phyloP scores from a whole-genome alignment of 2,797 vertebrate species.

The Vultur gryphus region DNA sequence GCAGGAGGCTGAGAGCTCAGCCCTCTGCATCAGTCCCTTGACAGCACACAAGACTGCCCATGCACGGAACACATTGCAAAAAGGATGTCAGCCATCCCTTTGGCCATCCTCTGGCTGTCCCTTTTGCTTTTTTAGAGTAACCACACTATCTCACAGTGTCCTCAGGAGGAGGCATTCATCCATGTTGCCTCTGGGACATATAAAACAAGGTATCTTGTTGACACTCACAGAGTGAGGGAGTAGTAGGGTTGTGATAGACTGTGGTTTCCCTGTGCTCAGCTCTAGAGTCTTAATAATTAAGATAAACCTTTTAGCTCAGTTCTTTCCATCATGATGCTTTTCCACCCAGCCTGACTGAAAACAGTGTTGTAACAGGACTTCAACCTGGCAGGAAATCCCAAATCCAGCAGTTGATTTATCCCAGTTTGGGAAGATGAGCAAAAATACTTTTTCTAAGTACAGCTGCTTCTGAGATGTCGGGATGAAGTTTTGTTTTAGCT shows the following conservation, averaged over 20 bases:
- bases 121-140: background rate
- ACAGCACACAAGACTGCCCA: background rate
- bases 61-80: background rate
- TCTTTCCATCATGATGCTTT: background rate
- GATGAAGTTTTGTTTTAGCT: background rate
- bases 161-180: background rate
- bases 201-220: background rate
- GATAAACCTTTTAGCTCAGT: constrained; percentile 7
- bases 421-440: background rate
- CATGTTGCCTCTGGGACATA: background rate
- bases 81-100: background rate
- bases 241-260: background rate
- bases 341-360: background rate
- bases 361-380: background rate
- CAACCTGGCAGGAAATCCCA: background rate
- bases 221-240: background rate
- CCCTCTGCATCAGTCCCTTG: background rate
- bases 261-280: background rate
- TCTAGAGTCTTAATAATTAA: constrained; percentile 16
- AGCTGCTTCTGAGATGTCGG: background rate
- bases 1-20: background rate
- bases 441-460: background rate
- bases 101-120: background rate
- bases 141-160: background rate
- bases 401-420: background rate